These are phyloP conservation scores for Oxygymnocypris stewartii DNA, from an alignment of 2,113 vertebrate species.

Conservation along the genomic window DNA sequence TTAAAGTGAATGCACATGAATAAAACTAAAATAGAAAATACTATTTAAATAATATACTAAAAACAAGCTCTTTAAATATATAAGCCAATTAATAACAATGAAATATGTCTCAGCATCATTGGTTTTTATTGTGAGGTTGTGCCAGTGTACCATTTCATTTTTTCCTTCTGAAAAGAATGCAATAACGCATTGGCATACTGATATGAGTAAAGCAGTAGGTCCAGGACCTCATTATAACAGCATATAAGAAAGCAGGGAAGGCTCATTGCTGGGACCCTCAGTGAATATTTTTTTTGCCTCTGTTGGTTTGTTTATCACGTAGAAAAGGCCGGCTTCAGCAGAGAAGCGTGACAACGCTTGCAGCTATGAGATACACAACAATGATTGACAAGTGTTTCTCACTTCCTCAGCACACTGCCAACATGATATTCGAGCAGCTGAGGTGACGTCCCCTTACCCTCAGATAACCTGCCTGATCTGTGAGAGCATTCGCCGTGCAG, in stretches of 20 bases:
- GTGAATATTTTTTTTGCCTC: background rate
- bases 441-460: background rate
- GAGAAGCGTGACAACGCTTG: background rate
- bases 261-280: background rate
- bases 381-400: background rate
- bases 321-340: background rate
- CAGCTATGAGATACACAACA: slow-evolving; percentile 27
- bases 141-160: background rate
- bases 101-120: background rate
- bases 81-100: background rate
- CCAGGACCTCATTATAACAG: slow-evolving; percentile 9
- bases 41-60: background rate
- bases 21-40: background rate
- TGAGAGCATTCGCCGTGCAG: background rate
- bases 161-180: background rate
- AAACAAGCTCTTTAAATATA: background rate
- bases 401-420: background rate
- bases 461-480: slow-evolving; percentile 12
- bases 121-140: background rate
- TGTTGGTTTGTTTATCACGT: slow-evolving; percentile 16
- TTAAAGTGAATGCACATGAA: background rate
- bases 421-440: background rate
- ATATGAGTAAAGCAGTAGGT: slow-evolving; percentile 7
- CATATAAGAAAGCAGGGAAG: background rate
- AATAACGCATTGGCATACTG: slow-evolving; percentile 24